Base-by-base conservation (phyloP, 2,888 invertebrate genomes). In the Archaeoteleia sp. region DNA sequence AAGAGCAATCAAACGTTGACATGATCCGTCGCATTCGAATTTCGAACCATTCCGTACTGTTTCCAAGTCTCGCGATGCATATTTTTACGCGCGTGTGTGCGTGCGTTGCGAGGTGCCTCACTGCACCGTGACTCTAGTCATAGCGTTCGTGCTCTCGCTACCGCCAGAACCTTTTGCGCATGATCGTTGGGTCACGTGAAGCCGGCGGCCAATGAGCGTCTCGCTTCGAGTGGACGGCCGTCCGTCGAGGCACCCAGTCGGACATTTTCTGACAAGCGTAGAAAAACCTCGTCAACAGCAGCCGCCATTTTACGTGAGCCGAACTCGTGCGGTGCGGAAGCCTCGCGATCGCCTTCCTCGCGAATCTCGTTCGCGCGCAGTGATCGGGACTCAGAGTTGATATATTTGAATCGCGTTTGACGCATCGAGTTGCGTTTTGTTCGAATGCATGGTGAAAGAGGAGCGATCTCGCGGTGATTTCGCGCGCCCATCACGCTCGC, bases 271-370 rank as follows among this genome's bases (percentile, higher is more conserved):
- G 94, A 94, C 94, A 94, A 94, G 94, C 93, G 93, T 93, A 93
- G 92, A 93, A 94, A 93, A 94, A 94, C 93, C 91, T 93, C 93
- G 93, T 93, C 93, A 93, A 93, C 92, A 93, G 82, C 82, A 76
- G 93, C 94, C 93, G 94, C 95, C 95, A 95, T 95, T 92, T 95
- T 95, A 93, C 91, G 91, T 91, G 90, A 90, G 81, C 78, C 78
- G 81, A 81, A 82, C 78, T 81, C 75, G 80, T 79, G 81, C 77
- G 78, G 77, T 79, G 73, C 75, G 74, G 78, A 74, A 74, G 74
- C 70, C 70, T 75, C 72, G 78, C 74, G 75, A 70, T 73, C 76
- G 75, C 75, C 74, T 75, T 74, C 77, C 72, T 61, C 72, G 77
- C 74, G 73, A 76, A 75, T 75, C 75, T 74, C 70, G 70, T 74